Conservation (phyloP, 2,113 vertebrate species). For the Cryptotis parvus region DNA sequence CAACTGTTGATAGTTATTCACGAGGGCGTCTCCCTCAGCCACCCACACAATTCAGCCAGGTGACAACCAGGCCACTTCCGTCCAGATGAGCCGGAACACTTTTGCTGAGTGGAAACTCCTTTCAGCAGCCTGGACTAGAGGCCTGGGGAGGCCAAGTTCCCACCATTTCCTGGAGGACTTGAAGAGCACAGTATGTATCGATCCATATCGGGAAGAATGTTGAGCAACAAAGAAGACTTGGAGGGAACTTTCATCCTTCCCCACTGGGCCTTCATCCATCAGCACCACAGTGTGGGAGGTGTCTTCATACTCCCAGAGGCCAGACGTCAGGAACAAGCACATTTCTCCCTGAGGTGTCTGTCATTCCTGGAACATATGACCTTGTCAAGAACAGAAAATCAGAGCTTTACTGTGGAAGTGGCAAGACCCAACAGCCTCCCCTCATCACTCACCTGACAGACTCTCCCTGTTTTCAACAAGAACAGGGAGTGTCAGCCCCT, state of each 20-base stretch:
- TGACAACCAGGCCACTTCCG: background rate
- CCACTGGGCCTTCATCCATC: background rate
- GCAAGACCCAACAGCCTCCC: background rate
- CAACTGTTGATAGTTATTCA: background rate
- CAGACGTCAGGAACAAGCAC: background rate
- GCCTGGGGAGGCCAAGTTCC: background rate
- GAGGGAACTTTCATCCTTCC: background rate
- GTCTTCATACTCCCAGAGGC: slow-evolving; percentile 6
- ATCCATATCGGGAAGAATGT: background rate
- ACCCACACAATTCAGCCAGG: background rate
- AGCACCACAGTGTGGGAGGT: background rate
- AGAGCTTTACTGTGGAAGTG: background rate
- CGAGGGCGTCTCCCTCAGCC: background rate
- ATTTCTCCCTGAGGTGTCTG: slow-evolving; percentile 12
- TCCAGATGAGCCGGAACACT: background rate
- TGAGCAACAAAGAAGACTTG: background rate
- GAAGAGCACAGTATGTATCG: background rate
- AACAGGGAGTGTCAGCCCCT: background rate
- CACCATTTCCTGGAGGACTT: background rate
- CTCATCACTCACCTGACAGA: background rate
- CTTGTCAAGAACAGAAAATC: slow-evolving; percentile 58
- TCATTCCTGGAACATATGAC: slow-evolving; percentile 36
- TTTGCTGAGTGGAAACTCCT: background rate
- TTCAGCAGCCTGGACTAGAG: background rate
- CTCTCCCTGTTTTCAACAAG: background rate